phyloP scores from a whole-genome alignment of 2,888 invertebrate species.

The Iselma pallidipennis region DNA sequence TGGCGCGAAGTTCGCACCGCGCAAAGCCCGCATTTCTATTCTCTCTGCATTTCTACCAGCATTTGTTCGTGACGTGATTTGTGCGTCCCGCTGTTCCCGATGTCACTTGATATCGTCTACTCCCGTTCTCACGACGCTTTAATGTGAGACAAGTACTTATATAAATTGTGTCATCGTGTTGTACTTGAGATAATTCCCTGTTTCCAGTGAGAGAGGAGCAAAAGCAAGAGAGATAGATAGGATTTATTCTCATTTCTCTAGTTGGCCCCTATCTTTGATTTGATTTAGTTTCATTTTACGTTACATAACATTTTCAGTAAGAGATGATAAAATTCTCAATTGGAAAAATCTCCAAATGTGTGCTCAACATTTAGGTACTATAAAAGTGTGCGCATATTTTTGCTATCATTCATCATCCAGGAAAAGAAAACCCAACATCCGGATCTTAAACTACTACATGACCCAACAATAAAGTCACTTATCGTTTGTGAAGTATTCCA shows the following conservation, averaged over 20 bases:
- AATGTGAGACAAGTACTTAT: slow-evolving; percentile 52
- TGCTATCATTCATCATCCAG: neutral
- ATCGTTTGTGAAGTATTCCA: neutral
- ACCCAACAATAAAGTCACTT: neutral
- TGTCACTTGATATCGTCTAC: slow-evolving; percentile 52
- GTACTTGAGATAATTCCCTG: slow-evolving; percentile 49
- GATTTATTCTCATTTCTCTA: neutral
- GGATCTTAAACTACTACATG: neutral
- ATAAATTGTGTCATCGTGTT: slow-evolving; percentile 53
- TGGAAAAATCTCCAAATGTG: neutral
- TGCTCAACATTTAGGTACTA: neutral
- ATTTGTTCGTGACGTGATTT: slow-evolving; percentile 57
- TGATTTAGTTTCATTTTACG: neutral
- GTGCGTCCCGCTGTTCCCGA: slow-evolving; percentile 50
- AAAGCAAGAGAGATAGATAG: neutral
- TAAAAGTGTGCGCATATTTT: neutral
- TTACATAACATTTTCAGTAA: neutral
- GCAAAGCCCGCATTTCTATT: slow-evolving; percentile 54
- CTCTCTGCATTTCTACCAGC: slow-evolving; percentile 53
- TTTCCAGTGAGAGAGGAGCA: slow-evolving; percentile 19
- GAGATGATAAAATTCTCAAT: neutral
- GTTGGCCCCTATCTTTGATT: neutral
- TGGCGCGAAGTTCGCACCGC: slow-evolving; percentile 49
- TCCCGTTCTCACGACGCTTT: slow-evolving; percentile 49
- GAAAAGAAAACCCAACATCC: neutral